Base-by-base conservation (phyloP, 2,113 vertebrate genomes). In the Pluvianellus socialis region DNA sequence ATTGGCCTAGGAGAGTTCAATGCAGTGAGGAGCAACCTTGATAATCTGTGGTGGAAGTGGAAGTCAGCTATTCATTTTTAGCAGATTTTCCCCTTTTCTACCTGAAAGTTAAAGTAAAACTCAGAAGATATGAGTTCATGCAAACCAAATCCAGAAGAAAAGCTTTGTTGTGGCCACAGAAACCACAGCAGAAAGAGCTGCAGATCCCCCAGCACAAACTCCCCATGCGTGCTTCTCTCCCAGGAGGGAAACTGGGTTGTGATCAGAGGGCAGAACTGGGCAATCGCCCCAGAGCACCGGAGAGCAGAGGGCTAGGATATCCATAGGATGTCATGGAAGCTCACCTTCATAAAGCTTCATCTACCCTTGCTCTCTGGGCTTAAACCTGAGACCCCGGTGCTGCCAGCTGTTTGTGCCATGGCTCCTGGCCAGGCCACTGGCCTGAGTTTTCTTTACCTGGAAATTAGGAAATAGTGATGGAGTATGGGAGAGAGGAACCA, bases 141-240 rank as follows among this genome's bases (percentile, higher is more conserved):
- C 21, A 94, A 70, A 88, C 14, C 8, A 68, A 85, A 90, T 33
- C 11, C 19, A 79, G 61, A 44, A 93, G 35, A 84, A 7, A 77
- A 90, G 17, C 14, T 86, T 92, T 74, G n/a, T 19, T 63, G 30
- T 52, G 42, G 23, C 42, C 8, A 1, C 23, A 90, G 50, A 74
- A 45, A 53, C 20, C 1, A 3, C 2, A 2, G 27, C 52, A 91
- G 70, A 81, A 79, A 14, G n/a, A 81, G 61, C 6, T 58, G 17
- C 42, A 75, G 47, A 63, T 58, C 7, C 17, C 19, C 14, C 53
- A 71, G 47, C 6, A 72, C 61, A 32, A 79, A 58, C 6, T 49
- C 11, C 3, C 7, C 0, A 0, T 85, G 8, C 12, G 45, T 76
- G 4, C 28, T 13, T 4, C 2, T 50, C 3, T 33, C 22, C 8